phyloP scores from a whole-genome alignment of 1,140 invertebrate species.

The Cotesia chilonis region DNA sequence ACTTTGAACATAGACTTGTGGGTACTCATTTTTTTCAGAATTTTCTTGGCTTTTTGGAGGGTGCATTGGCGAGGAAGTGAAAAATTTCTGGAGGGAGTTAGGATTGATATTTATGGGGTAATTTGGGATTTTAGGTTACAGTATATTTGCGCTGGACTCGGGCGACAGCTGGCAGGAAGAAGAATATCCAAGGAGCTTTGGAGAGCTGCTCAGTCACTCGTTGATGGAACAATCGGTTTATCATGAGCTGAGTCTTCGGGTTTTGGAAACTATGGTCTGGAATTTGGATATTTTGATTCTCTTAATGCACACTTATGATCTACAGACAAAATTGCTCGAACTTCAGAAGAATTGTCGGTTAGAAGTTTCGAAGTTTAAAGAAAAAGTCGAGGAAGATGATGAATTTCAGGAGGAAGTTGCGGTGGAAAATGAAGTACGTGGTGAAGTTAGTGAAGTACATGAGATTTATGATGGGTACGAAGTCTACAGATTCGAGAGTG shows the following conservation, averaged over 20 bases:
- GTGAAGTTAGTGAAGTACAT: constrained; percentile 35
- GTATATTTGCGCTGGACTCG: constrained; percentile 49
- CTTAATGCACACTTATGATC: constrained; percentile 52
- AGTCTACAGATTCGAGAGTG: constrained; percentile 49
- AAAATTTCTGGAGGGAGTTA: neutral
- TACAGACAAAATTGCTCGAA: constrained; percentile 56
- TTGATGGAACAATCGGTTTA: constrained; percentile 52
- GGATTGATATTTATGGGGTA: neutral
- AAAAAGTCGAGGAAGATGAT: constrained; percentile 11
- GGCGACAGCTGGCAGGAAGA: constrained; percentile 44
- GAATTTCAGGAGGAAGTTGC: neutral
- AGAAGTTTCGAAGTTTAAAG: constrained; percentile 21
- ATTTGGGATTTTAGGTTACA: constrained; percentile 50
- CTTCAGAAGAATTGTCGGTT: constrained; percentile 52
- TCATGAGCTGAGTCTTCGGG: constrained; percentile 57
- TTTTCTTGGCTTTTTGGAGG: too few relatives aligned
- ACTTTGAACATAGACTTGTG: too few relatives aligned
- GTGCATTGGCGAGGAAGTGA: too few relatives aligned
- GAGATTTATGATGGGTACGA: constrained; percentile 44
- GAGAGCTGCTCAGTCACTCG: constrained; percentile 53
- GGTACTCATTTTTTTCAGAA: too few relatives aligned
- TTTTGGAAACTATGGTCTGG: constrained; percentile 56
- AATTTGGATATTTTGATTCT: constrained; percentile 58
- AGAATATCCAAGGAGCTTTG: constrained; percentile 52
- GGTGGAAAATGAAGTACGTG: constrained; percentile 36